Evolutionary conservation across 2,888 invertebrate species (phyloP).

Genomic region (Drosophila imparisetae): DNA sequence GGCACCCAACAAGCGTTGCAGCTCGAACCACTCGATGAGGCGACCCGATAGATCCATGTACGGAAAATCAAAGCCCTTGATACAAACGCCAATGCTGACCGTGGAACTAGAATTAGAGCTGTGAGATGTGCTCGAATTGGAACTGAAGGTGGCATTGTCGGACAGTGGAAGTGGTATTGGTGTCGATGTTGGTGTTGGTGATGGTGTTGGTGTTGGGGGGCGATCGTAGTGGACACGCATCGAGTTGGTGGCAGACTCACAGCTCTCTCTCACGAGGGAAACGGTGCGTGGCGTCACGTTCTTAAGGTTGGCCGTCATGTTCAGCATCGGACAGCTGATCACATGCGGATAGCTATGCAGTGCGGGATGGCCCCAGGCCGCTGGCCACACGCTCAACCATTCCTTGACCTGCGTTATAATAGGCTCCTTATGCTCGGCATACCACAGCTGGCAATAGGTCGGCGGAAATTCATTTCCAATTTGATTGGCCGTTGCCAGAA

Average conservation of each 20-base stretch:
- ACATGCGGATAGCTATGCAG: conserved; percentile 94
- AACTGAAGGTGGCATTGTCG: neutral
- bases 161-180: neutral
- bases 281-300: conserved; percentile 42
- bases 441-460: conserved; percentile 95
- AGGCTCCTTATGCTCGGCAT: conserved; percentile 90
- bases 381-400: conserved; percentile 88
- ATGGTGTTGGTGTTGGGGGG: no score
- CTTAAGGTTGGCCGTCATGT: conserved; percentile 48
- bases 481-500: conserved; percentile 94
- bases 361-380: conserved; percentile 94
- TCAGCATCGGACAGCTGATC: conserved; percentile 93
- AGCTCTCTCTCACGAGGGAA: conserved; percentile 52
- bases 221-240: conserved; percentile 52
- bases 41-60: conserved; percentile 94
- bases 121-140: neutral
- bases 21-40: conserved; percentile 96
- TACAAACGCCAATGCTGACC: conserved; percentile 90
- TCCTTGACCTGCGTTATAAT: conserved; percentile 91
- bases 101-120: neutral
- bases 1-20: conserved; percentile 92
- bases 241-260: conserved; percentile 80
- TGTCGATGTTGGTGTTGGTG: neutral
- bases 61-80: conserved; percentile 95
- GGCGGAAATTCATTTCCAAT: conserved; percentile 87